Conservation (phyloP, 2,113 vertebrate genomes). For the Meleagris gallopavo region DNA sequence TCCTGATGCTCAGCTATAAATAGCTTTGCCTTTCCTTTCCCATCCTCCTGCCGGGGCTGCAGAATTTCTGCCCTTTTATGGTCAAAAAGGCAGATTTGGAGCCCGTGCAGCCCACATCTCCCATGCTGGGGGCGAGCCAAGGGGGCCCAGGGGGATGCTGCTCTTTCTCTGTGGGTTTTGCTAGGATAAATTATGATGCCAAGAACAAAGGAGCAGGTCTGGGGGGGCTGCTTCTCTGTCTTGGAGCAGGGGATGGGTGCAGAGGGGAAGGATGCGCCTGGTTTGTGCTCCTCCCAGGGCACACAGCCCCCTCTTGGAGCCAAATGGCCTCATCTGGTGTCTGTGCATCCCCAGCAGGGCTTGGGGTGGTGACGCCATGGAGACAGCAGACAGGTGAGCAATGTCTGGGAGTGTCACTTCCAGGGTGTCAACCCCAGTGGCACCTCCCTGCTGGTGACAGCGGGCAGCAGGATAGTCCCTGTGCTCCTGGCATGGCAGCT, state of each 20-base stretch:
- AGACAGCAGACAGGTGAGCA: not conserved
- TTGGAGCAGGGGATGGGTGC: constrained; percentile 1
- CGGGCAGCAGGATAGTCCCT: not conserved
- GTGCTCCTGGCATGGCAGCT: too few relatives aligned
- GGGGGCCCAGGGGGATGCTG: constrained; percentile 69
- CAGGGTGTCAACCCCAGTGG: not conserved
- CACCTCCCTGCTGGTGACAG: not conserved
- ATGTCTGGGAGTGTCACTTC: not conserved
- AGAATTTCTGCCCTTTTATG: constrained; percentile 85
- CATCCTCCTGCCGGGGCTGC: constrained; percentile 66
- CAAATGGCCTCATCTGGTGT: not conserved
- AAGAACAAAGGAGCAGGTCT: constrained; percentile 64
- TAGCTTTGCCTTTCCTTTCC: constrained; percentile 81
- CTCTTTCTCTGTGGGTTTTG: constrained; percentile 5
- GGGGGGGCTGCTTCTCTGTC: not conserved
- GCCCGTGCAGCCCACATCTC: constrained; percentile 65
- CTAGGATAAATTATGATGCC: constrained; percentile 52
- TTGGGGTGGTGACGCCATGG: not conserved
- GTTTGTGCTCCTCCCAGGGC: not conserved
- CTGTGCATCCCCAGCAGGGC: fast-evolving
- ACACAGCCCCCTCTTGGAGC: not conserved
- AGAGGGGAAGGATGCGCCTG: not conserved
- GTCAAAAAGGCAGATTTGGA: constrained; percentile 80
- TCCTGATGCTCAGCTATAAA: constrained; percentile 80
- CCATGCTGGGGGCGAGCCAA: constrained; percentile 72